These are phyloP conservation scores for Pogonognathellus flavescens DNA, from an alignment of 1,140 invertebrate species.

Conservation along the genomic window DNA sequence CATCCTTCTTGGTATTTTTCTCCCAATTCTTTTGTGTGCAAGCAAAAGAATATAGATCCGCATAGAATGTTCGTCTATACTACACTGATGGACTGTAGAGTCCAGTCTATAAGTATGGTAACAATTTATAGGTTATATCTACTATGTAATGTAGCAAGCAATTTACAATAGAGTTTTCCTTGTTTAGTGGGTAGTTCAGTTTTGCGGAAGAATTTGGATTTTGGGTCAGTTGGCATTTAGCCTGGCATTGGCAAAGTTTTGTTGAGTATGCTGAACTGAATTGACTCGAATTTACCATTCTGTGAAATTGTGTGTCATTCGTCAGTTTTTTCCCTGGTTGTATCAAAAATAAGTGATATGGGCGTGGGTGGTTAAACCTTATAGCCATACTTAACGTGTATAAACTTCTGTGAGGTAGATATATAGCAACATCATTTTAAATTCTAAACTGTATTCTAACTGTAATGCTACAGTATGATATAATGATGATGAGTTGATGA, in stretches of 20 bases:
- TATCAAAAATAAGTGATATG: not conserved
- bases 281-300: not conserved
- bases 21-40: constrained; percentile 11
- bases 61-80: too few relatives aligned
- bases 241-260: not conserved
- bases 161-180: not conserved
- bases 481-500: too few relatives aligned
- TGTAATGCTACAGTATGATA: too few relatives aligned
- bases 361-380: not conserved
- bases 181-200: not conserved
- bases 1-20: constrained; percentile 38
- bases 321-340: not conserved
- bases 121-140: not conserved
- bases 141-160: not conserved
- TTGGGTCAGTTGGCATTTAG: constrained; percentile 33
- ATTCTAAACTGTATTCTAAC: too few relatives aligned
- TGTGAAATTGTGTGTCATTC: constrained; percentile 24
- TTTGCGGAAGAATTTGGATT: constrained; percentile 3
- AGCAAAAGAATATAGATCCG: not conserved
- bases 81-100: not conserved
- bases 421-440: too few relatives aligned
- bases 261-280: not conserved
- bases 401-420: too few relatives aligned
- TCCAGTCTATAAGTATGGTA: not conserved
- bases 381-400: too few relatives aligned